Evolutionary conservation across 1,140 invertebrate species (phyloP), one percentile per base, ranked within the genome.

Genomic region (Bombus pascuorum): DNA sequence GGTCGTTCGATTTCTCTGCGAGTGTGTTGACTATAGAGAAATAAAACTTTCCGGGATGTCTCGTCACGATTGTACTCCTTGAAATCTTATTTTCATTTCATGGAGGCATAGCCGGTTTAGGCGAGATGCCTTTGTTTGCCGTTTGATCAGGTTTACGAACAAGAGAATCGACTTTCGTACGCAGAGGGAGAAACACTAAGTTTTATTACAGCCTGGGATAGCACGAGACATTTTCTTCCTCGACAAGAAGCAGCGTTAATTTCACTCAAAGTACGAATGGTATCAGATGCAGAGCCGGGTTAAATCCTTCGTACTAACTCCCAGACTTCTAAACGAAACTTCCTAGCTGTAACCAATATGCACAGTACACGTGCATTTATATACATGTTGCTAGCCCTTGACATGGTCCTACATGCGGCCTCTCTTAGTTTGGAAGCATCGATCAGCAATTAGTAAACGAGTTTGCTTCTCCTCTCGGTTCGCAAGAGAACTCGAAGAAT

Each of bases 371-470:
- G 44, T 78, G 47, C 22, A 47, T 85, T 85, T 85, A 68, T 57
- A 39, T 47, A 74, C 28, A 47, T 44, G 59, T 34, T 28, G 1
- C 13, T 1, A 72, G 79, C 79, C 81, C 86, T 91, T 89, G 87
- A 89, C 83, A 90, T 79, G 62, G 65, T 42, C 42, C 44, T 84
- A 70, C 18, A 47, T 18, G 74, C 71, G 72, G 32, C 84, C 84
- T 59, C 62, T 79, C 53, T 34, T 15, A 28, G 59, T 83, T 86
- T 68, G 8, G 32, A 10, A 87, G 88, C 89, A 90, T 89, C 87
- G 87, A 92, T 92, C 90, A 89, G 90, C 89, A 92, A 91, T 92
- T 92, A 90, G 77, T 87, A 88, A 91, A 91, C 86, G 88, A 88
- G 86, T 89, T 74, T 87, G 75, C 87, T 75, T 57, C 57, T 84